A percentile compares a stretch with the other conserved stretches of the same genome.
These are phyloP conservation scores for Ptiloglossa arizonensis DNA, from an alignment of 1,140 invertebrate genomes.

Conservation along the genomic window DNA sequence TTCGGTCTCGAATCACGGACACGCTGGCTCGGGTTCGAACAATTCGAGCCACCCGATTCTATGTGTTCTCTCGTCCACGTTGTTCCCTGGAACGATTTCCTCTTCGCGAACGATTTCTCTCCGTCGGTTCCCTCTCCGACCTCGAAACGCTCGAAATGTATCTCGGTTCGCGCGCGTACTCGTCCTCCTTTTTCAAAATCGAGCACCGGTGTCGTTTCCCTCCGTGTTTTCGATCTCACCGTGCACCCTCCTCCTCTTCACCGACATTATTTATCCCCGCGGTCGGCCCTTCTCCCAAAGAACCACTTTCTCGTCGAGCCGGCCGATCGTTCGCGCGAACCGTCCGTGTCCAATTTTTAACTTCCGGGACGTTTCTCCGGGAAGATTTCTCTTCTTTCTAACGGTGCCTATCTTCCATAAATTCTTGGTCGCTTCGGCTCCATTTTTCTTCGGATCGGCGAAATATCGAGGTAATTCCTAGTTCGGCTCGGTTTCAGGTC, in stretches of 20 bases:
- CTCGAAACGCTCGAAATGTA: too few relatives aligned
- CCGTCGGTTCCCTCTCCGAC: too few relatives aligned
- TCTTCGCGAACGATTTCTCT: too few relatives aligned
- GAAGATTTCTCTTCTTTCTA: neutral
- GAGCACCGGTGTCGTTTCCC: too few relatives aligned
- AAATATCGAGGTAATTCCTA: conserved; percentile 29
- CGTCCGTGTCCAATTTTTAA: conserved; percentile 7
- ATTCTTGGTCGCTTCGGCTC: conserved; percentile 26
- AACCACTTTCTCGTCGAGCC: neutral
- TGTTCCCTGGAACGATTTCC: conserved; percentile 22
- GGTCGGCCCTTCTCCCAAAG: neutral
- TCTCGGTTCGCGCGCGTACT: too few relatives aligned
- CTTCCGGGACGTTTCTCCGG: neutral
- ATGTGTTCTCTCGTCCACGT: neutral
- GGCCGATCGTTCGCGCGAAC: neutral
- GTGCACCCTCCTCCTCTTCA: too few relatives aligned
- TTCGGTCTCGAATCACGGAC: too few relatives aligned
- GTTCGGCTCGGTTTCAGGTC: conserved; percentile 3
- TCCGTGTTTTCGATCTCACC: too few relatives aligned
- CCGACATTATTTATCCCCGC: too few relatives aligned
- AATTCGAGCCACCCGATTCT: too few relatives aligned
- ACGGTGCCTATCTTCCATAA: conserved; percentile 17
- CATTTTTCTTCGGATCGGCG: conserved; percentile 11
- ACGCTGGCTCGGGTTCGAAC: too few relatives aligned
- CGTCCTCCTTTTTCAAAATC: too few relatives aligned